Evolutionary conservation across 2,797 vertebrate genomes (phyloP), one percentile per base, ranked within the genome.

Genomic region (Numenius phaeopus): DNA sequence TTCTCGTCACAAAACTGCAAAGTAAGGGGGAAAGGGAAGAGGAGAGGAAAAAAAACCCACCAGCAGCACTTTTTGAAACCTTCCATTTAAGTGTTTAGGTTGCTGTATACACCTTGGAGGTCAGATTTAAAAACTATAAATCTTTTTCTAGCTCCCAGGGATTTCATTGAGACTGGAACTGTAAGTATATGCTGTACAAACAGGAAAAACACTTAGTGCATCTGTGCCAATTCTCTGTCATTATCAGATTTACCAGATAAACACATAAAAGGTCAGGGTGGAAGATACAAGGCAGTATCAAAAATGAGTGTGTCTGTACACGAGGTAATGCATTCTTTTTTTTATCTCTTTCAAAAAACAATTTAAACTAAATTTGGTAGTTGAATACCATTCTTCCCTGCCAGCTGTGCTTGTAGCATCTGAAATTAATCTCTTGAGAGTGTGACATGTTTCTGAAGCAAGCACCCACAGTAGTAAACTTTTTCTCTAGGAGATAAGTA

Each of bases 21-120:
- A 22, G 8, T 8, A 9, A 22, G 7, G 30, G 22, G 10, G 3
- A 14, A 27, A 8, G 5, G 1, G 15, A 27, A 9, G 5, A 0
- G 11, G 2, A 4, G 11, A 52, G 23, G 22, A 55, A 10, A 71
- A 18, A 22, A 49, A 72, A 73, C 29, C 11, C 15, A 49, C 7
- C 4, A 21, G 7, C 24, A 20, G 18, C 3, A 7, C 50, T 50
- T 81, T 5, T 72, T 90, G 23, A 61, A 83, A 66, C 9, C 4
- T 83, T 76, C 27, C 5, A 7, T 44, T 14, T 34, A 57, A 46
- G 16, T 64, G 18, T 78, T 90, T 79, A 58, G 37, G 18, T 69
- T 61, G 37, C 14, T 61, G 4, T 54, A 34, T 72, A 27, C 1
- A 11, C 10, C 26, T 83, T 32, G 46, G 34, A 69, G 23, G 17